Evolutionary conservation across 2,888 invertebrate species (phyloP), one percentile per base, ranked within the genome.

Genomic region (Sylvicola fuscatus): DNA sequence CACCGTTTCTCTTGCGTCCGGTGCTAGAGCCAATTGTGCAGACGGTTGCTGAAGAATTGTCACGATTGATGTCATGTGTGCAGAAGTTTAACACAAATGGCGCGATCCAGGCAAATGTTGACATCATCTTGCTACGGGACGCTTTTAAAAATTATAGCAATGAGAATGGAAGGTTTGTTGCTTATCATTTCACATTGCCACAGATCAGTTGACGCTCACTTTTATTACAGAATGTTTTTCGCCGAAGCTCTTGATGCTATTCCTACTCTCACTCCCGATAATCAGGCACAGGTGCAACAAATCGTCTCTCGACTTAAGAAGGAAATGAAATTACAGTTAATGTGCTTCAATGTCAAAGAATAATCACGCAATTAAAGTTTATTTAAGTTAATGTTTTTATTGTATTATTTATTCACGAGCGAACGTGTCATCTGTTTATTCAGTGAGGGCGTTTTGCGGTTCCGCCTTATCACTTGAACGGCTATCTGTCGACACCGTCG

Each of bases 41-140:
- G 64, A 86, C 83, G 0, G 83, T 93, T 38, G 81, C 84, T 42
- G 90, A 93, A 61, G 93, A 95, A 62, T 62, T 93, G 41, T 78
- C 84, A 30, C 68, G 93, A 10, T 66, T 95, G 10, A 81, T 87
- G 63, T 74, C 77, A 27, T 82, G 83, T 53, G 78, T 80, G 10
- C 65, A 66, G 40, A 65, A 67, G 41, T 78, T 78, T 47, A 72
- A 70, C 51, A 64, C 65, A 43, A 64, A 71, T 38, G 79, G 81
- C 32, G 72, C 74, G 35, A 66, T 77, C 49, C 82, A 84, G 62
- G 87, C 87, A 14, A 67, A 74, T 27, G 70, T 83, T 6, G 92
- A 84, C 49, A 68, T 83, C 39, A 61, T 63, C 30, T 67, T 77
- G 11, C 55, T 84, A 21, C 67, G 71, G 43, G 70, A 73, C 45